Evolutionary conservation across 2,888 invertebrate species (phyloP).

Genomic region (Philhelius pedissequus): DNA sequence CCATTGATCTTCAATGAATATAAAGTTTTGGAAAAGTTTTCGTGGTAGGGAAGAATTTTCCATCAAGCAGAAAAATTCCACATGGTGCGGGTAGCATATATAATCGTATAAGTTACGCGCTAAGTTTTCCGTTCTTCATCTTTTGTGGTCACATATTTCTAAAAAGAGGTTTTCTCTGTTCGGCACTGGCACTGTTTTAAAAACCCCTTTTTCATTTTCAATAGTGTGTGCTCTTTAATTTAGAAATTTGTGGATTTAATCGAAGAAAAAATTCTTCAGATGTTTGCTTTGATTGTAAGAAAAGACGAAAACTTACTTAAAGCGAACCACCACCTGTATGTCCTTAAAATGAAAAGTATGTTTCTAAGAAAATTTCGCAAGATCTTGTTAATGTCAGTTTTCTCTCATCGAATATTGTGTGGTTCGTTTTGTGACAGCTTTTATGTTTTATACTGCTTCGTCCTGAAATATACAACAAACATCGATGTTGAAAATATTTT

Average conservation of each 20-base stretch:
- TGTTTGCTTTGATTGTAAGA: background rate
- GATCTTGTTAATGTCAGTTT: slow-evolving; percentile 4
- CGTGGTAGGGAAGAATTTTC: background rate
- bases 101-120: slow-evolving; percentile 21
- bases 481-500: background rate
- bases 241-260: background rate
- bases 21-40: slow-evolving; percentile 43
- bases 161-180: slow-evolving; percentile 29
- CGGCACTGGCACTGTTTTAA: background rate
- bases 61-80: background rate
- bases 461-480: slow-evolving; percentile 1
- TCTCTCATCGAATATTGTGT: background rate
- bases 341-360: slow-evolving; percentile 36
- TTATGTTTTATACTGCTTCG: background rate
- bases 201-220: background rate
- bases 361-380: slow-evolving; percentile 10
- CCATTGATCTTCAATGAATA: slow-evolving; percentile 47
- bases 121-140: slow-evolving; percentile 27
- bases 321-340: slow-evolving; percentile 17
- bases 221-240: background rate
- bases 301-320: background rate
- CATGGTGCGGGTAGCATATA: background rate
- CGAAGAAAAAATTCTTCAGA: background rate
- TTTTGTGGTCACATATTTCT: slow-evolving; percentile 39
- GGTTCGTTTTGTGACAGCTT: slow-evolving; percentile 20